These are phyloP conservation scores for Metalampra italica DNA, from an alignment of 2,888 invertebrate species.

Conservation along the genomic window DNA sequence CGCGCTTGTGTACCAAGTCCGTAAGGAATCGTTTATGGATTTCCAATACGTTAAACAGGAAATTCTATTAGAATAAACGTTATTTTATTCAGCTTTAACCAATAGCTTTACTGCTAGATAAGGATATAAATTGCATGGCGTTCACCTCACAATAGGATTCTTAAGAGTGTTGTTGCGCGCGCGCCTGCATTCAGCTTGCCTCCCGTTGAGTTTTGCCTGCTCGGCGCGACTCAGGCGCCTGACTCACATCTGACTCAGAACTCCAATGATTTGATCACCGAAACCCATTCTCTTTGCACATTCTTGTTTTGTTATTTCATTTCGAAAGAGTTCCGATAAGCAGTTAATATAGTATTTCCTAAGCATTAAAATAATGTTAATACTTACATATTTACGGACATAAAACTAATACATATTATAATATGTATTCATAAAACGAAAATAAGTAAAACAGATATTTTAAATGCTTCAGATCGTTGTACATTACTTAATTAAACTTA, in stretches of 20 bases:
- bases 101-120: slow-evolving; percentile 45
- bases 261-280: slow-evolving; percentile 39
- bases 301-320: background rate
- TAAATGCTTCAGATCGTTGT: too few species aligned
- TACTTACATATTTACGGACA: too few species aligned
- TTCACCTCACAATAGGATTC: slow-evolving; percentile 68
- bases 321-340: background rate
- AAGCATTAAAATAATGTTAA: too few species aligned
- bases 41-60: background rate
- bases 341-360: background rate
- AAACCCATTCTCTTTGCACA: slow-evolving; percentile 11
- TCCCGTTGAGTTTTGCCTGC: slow-evolving; percentile 44
- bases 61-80: slow-evolving; percentile 12
- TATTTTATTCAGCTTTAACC: slow-evolving; percentile 21
- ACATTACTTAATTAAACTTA: too few species aligned
- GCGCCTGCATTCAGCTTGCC: slow-evolving; percentile 36
- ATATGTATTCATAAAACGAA: too few species aligned
- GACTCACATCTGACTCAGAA: slow-evolving; percentile 66
- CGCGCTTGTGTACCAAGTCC: background rate
- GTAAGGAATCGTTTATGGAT: background rate
- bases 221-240: slow-evolving; percentile 31
- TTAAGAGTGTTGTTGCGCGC: slow-evolving; percentile 49
- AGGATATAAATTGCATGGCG: slow-evolving; percentile 61
- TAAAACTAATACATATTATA: too few species aligned
- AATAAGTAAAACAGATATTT: too few species aligned